Evolutionary conservation across 2,888 invertebrate species (phyloP).

Genomic region (Coleophora deauratella): DNA sequence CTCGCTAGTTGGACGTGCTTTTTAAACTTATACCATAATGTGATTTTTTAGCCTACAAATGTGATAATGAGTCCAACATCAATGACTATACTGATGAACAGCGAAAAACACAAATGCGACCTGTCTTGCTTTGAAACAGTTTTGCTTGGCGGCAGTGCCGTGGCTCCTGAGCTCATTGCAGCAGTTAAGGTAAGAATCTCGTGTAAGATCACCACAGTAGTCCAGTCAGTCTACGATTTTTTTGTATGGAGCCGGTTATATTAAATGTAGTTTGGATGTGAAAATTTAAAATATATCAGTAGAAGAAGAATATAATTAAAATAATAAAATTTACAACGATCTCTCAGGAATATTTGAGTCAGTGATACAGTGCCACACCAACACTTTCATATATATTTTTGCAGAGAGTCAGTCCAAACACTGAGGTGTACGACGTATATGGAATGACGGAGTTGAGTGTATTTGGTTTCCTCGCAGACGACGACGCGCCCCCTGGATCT

Average conservation of each 20-base stretch:
- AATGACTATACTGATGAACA: constrained; percentile 33
- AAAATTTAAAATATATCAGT: too few relatives aligned
- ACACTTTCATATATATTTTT: too few relatives aligned
- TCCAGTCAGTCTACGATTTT: too few relatives aligned
- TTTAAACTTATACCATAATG: too few relatives aligned
- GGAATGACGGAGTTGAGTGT: constrained; percentile 51
- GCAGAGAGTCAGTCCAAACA: constrained; percentile 36
- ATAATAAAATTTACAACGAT: too few relatives aligned
- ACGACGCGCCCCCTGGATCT: constrained; percentile 21
- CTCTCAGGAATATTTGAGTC: too few relatives aligned
- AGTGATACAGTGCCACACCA: too few relatives aligned
- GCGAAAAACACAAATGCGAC: constrained; percentile 32
- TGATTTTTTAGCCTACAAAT: constrained; percentile 20
- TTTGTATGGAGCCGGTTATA: too few relatives aligned
- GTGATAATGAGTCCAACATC: constrained; percentile 33
- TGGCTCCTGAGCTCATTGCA: constrained; percentile 27
- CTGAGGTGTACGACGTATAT: constrained; percentile 35
- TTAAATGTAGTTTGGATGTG: too few relatives aligned
- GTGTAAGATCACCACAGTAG: too few relatives aligned
- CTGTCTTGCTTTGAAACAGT: constrained; percentile 37
- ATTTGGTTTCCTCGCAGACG: constrained; percentile 27
- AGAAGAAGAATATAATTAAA: too few relatives aligned
- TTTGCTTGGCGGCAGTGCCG: constrained; percentile 39
- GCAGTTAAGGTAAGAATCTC: constrained; percentile 20
- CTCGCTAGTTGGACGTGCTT: too few relatives aligned